Evolutionary conservation across 2,113 vertebrate genomes (phyloP).

Genomic region (Hippocampus abdominalis): DNA sequence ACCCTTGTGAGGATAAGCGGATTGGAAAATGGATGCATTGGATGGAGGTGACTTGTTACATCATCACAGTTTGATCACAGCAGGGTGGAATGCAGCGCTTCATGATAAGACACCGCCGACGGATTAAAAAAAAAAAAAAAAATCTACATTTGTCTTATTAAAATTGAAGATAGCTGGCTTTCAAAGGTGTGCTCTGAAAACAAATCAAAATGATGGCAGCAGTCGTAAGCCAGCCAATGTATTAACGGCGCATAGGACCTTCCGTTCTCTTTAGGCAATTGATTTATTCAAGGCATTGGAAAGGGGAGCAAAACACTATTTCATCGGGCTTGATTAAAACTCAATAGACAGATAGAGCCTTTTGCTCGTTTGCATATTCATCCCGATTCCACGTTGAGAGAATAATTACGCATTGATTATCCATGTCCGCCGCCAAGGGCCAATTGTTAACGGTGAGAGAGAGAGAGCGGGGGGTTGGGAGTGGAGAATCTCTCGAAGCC

Average conservation of each 20-base stretch:
- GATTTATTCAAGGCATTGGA: conserved; percentile 45
- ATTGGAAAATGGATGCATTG: too few species aligned
- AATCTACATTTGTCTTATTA: conserved; percentile 41
- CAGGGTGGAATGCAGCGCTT: neutral
- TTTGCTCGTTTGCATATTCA: conserved; percentile 50
- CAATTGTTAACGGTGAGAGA: conserved; percentile 25
- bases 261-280: conserved; percentile 35
- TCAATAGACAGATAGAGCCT: conserved; percentile 40
- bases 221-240: conserved; percentile 25
- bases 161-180: conserved; percentile 21
- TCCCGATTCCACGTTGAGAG: conserved; percentile 42
- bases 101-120: neutral
- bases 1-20: too few species aligned
- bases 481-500: conserved; percentile 14
- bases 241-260: conserved; percentile 9
- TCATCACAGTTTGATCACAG: conserved; percentile 28
- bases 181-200: conserved; percentile 38
- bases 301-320: conserved; percentile 45
- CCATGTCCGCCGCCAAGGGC: conserved; percentile 23
- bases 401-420: conserved; percentile 63
- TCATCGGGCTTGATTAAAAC: conserved; percentile 54
- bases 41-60: conserved; percentile 35
- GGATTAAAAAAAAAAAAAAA: conserved; percentile 1
- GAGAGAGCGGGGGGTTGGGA: neutral
- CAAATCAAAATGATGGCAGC: conserved; percentile 27